Percentiles rank a stretch among this genome's conserved stretches.
Conservation (phyloP, 1,140 invertebrate genomes). For the Papilio dardanus region DNA sequence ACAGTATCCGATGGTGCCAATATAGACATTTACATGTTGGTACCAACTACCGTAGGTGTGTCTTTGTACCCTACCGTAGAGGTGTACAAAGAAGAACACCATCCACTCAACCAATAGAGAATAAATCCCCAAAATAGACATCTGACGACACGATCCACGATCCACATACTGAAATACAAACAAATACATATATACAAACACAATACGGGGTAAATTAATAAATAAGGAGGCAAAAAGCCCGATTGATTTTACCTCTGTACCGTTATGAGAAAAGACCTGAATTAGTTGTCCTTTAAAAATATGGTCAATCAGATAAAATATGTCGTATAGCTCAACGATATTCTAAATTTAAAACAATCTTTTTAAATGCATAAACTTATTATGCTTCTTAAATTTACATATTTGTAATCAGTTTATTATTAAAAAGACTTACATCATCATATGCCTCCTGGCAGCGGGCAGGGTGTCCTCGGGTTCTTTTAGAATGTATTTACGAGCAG, state of each 20-base stretch:
- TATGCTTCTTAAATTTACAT: not conserved
- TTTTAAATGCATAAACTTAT: not conserved
- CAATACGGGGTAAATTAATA: too few relatives aligned
- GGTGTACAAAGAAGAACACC: slow-evolving; percentile 58
- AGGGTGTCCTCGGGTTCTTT: slow-evolving; percentile 93
- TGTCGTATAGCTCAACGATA: too few relatives aligned
- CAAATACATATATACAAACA: too few relatives aligned
- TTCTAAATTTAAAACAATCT: too few relatives aligned
- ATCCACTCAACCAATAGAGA: slow-evolving; percentile 67
- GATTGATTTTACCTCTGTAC: too few relatives aligned
- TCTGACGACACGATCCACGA: slow-evolving; percentile 61
- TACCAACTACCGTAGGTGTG: not conserved
- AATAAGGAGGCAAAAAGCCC: too few relatives aligned
- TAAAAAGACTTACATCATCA: slow-evolving; percentile 86
- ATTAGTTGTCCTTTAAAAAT: too few relatives aligned
- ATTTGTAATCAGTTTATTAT: not conserved
- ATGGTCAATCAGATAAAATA: too few relatives aligned
- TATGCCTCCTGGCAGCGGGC: slow-evolving; percentile 90
- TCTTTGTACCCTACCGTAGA: slow-evolving; percentile 84
- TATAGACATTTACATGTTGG: not conserved
- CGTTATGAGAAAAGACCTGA: too few relatives aligned
- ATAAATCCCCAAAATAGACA: slow-evolving; percentile 65
- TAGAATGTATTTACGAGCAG: slow-evolving; percentile 89
- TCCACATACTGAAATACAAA: slow-evolving; percentile 86
- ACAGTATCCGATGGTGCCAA: not conserved